Evolutionary conservation across 2,797 vertebrate genomes (phyloP).

Genomic region (Neosilurus hyrtlii): DNA sequence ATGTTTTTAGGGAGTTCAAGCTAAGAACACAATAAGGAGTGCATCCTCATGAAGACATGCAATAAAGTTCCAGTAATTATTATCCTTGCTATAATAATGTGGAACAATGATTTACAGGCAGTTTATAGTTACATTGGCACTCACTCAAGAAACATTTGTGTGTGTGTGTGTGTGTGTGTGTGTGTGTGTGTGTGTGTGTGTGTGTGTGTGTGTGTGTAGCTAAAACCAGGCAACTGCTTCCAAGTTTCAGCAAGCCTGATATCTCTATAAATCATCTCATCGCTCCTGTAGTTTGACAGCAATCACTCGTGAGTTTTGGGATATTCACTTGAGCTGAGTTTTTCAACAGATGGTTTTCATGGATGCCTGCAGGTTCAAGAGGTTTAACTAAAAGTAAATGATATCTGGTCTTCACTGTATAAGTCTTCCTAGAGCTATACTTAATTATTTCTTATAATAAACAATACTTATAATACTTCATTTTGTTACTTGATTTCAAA

Average conservation of each 20-base stretch:
- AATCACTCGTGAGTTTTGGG: slow-evolving; percentile 13
- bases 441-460: background rate
- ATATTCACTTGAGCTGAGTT: background rate
- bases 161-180: too few species aligned
- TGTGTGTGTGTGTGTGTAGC: too few species aligned
- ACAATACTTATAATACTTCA: background rate
- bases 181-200: too few species aligned
- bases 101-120: slow-evolving; percentile 39
- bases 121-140: slow-evolving; percentile 49
- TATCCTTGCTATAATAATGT: slow-evolving; percentile 8
- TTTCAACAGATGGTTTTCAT: background rate
- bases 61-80: slow-evolving; percentile 41
- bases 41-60: slow-evolving; percentile 31
- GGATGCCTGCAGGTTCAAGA: background rate
- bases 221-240: slow-evolving; percentile 32
- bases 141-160: slow-evolving; percentile 20
- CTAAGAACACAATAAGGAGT: background rate
- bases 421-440: background rate
- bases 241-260: slow-evolving; percentile 35
- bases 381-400: background rate
- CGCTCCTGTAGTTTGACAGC: slow-evolving; percentile 8
- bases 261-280: slow-evolving; percentile 15
- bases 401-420: background rate
- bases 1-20: background rate
- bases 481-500: background rate